Evolutionary conservation across 30 jellyfish, hydroid and myxozoan genomes (phyloP).

Genomic region (Turritopsis dohrnii): DNA sequence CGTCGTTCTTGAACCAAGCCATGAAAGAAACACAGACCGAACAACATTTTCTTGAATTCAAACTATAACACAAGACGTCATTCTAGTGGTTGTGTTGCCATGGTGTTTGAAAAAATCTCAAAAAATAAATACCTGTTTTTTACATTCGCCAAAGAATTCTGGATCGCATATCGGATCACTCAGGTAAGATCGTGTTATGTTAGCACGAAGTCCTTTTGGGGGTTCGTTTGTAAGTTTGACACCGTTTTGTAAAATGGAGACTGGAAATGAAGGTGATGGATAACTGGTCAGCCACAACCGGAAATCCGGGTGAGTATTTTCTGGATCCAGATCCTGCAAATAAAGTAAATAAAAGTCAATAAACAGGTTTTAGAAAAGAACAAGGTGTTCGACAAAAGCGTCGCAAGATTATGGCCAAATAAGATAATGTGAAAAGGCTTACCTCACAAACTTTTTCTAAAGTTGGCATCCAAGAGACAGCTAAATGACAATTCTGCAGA

Average conservation of each 20-base stretch:
- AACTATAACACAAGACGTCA: slow-evolving; percentile 26
- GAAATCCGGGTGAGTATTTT: slow-evolving; percentile 91
- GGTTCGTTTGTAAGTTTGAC: slow-evolving; percentile 91
- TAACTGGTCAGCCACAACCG: slow-evolving; percentile 88
- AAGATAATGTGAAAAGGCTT: not conserved
- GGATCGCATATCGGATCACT: slow-evolving; percentile 95
- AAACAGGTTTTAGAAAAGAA: not conserved
- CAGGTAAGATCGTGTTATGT: slow-evolving; percentile 75
- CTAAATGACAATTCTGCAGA: slow-evolving; percentile 93
- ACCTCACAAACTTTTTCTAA: slow-evolving; percentile 95
- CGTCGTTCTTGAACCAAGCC: slow-evolving; percentile 93
- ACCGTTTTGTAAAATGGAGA: slow-evolving; percentile 84
- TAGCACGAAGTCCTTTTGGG: slow-evolving; percentile 93
- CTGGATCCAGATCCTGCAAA: slow-evolving; percentile 79
- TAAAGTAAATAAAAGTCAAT: not conserved
- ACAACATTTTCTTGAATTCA: slow-evolving; percentile 80
- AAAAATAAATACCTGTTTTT: slow-evolving; percentile 57
- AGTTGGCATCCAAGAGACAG: slow-evolving; percentile 99
- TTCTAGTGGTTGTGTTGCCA: not conserved
- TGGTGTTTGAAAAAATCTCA: not conserved
- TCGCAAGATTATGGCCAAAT: too few relatives aligned
- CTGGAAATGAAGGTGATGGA: slow-evolving; percentile 96
- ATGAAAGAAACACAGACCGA: slow-evolving; percentile 90
- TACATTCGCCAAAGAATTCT: slow-evolving; percentile 80
- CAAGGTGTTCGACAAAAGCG: too few relatives aligned